Conservation (phyloP, 2,113 vertebrate genomes). For the Tychaedon coryphoeus region DNA sequence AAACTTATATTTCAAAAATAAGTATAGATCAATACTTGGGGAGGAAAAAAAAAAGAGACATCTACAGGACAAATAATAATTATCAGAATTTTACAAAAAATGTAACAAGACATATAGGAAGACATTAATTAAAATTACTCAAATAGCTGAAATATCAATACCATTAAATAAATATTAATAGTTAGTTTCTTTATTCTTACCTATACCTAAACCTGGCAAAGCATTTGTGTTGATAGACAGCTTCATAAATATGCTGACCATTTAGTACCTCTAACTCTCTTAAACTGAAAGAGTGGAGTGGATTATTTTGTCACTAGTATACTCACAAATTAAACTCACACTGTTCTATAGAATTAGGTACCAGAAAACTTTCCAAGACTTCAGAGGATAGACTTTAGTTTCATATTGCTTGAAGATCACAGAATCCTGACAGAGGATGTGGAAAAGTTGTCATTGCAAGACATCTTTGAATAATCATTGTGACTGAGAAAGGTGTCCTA, state of each 20-base stretch:
- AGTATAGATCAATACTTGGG: neutral
- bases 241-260: neutral
- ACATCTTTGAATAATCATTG: neutral
- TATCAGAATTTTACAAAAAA: neutral
- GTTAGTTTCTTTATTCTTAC: neutral
- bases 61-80: neutral
- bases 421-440: neutral
- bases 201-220: neutral
- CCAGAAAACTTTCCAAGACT: neutral
- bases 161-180: neutral
- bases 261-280: neutral
- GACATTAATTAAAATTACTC: neutral
- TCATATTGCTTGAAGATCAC: neutral
- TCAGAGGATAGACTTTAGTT: neutral
- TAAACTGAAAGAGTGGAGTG: neutral
- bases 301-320: neutral
- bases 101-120: neutral
- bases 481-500: neutral
- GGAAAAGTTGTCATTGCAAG: neutral
- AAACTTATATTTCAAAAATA: neutral
- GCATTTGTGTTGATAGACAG: neutral
- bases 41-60: accelerated
- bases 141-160: neutral
- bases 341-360: neutral
- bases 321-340: neutral